Base-by-base conservation (phyloP, 1,140 invertebrate genomes). In the Ips typographus region DNA sequence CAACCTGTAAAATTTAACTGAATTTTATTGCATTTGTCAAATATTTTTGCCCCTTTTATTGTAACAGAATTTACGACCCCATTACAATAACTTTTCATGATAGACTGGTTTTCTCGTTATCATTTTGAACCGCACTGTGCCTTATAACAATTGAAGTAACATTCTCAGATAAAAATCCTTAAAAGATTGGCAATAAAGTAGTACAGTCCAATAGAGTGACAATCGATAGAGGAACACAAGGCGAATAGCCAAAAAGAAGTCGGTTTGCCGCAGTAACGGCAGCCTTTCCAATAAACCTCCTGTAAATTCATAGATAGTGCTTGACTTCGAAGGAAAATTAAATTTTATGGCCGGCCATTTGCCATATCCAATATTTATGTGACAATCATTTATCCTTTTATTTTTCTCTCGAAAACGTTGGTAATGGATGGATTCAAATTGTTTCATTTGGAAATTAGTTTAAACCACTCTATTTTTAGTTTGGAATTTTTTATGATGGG, bases 351-450 rank as follows among this genome's bases (percentile, higher is more conserved):
- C 47, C 70, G 65, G 65, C 65, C 70, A 71, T 71, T 71, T 71
- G 70, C 70, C 70, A 67, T 71, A 65, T 71, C 65, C 65, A 65
- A 71, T 71, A 71, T 71, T 71, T 71, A 71, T 71, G 65, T 68
- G 65, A 58, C 65, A 51, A 63, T 42, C 42, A 52, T 71, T 68
- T 64, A 62, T 67, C 64, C 65, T 68, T 63, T 71, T 68, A 37
- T 58, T 59, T 62, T 40, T 47, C 36, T 39, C 57, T 49, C 7
- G 44, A 49, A 49, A 56, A 56, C n/a, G n/a, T 36, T 36, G 7
- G 38, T 56, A 56, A 56, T 56, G 53, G 53, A 3, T 38, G 22
- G n/a, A 7, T 56, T 56, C 7, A 56, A 37, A 36, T n/a, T n/a
- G n/a, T n/a, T 56, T 49, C 44, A 49, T 49, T 49, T 8, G 44